Base-by-base conservation (phyloP, 2,113 vertebrate species). In the Peromyscus polionotus region DNA sequence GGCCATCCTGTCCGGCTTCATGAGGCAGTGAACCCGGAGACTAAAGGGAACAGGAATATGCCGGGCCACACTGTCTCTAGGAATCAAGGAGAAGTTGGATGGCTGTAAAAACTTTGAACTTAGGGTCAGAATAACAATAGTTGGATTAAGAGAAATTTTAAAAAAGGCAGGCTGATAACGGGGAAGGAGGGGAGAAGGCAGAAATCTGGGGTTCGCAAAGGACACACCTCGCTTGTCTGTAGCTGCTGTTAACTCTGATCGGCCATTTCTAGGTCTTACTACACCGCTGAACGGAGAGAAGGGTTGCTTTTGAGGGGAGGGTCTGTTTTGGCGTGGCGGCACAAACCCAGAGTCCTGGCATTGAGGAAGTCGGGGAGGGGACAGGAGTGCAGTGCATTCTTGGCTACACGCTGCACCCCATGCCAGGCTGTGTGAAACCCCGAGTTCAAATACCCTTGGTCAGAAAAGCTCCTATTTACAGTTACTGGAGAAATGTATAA, bases 1-100 rank as follows among this genome's bases (percentile, higher is more conserved):
- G 79, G 75, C 65, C 70, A 91, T 75, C 65, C 39, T 89, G 68
- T 36, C 4, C 61, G 14, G 36, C 67, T 48, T 75, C 51, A 86
- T 76, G 54, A 89, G 91, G 48, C 45, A 73, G 80, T 81, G 95
- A 84, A 88, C 72, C 39, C 9, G 59, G 95, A 92, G 48, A 54
- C 81, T 76, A 33, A 70, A 86, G 93, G 42, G 33, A 77, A 45
- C 3, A 89, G 20, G 48, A 94, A 85, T 14, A 12, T 45, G 19
- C 33, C 59, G 39, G 33, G 83, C 39, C 31, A 68, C 51, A 22
- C 7, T 72, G 14, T 67, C 72, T 91, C 26, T 59, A 93, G 54
- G 63, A 75, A 92, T 81, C 76, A 93, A 91, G 57, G 42, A 96
- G 51, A 51, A 94, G 51, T 26, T 93, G 51, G 26, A 20, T 39